Evolutionary conservation across 2,113 vertebrate species (phyloP).

Genomic region (Spea multiplicata): DNA sequence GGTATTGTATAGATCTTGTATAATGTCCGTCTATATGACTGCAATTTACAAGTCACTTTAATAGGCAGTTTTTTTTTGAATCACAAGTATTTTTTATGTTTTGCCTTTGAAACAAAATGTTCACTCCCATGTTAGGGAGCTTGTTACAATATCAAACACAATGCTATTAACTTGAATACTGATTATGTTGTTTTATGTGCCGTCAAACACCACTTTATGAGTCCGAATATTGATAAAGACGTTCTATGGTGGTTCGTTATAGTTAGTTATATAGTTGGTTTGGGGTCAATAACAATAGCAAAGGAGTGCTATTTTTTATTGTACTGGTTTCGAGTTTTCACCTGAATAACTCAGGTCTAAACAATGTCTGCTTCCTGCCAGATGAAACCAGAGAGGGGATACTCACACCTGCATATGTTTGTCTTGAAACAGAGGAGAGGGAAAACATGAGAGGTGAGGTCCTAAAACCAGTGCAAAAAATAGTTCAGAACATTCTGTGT

Average conservation of each 20-base stretch:
- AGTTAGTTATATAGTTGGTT: too few relatives aligned
- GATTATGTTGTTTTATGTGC: too few relatives aligned
- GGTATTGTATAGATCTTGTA: not conserved
- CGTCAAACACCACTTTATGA: too few relatives aligned
- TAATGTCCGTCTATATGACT: not conserved
- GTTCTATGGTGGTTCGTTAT: too few relatives aligned
- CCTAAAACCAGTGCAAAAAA: not conserved
- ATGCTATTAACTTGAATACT: too few relatives aligned
- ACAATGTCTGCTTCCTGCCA: slow-evolving; percentile 35
- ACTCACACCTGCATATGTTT: slow-evolving; percentile 35
- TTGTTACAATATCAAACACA: too few relatives aligned
- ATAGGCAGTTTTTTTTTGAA: too few relatives aligned
- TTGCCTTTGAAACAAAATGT: too few relatives aligned
- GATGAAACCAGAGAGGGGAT: slow-evolving; percentile 32
- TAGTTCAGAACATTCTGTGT: slow-evolving; percentile 1
- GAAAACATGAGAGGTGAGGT: not conserved
- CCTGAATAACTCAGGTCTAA: slow-evolving; percentile 25
- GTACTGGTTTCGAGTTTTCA: slow-evolving; percentile 1
- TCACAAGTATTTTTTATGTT: too few relatives aligned
- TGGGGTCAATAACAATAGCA: not conserved
- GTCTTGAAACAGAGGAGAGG: slow-evolving; percentile 27
- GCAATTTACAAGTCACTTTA: too few relatives aligned
- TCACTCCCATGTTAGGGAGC: too few relatives aligned
- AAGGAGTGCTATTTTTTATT: slow-evolving; percentile 1
- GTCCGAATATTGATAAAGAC: too few relatives aligned